Evolutionary conservation across 2,888 invertebrate species (phyloP), one percentile per base, ranked within the genome.

Genomic region (Dryococelus australis): DNA sequence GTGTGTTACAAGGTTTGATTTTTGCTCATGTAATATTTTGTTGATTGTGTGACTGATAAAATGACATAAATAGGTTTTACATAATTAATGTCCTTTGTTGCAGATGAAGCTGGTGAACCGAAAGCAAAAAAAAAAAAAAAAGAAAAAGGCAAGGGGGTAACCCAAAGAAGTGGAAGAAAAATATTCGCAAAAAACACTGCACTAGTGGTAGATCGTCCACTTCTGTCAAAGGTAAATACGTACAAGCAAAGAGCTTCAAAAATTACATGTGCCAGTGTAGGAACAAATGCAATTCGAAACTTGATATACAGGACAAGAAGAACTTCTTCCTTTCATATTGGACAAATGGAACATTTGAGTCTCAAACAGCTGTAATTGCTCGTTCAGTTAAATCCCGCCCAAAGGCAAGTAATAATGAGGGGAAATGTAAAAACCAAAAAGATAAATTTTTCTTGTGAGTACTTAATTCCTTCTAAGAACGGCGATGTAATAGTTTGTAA

Each of bases 361-460:
- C 83, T 35, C 83, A 83, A 83, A 83, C 83, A 35, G 83, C 83
- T 27, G 43, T 83, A 10, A 83, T 83, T 83, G 16, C 35, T 83
- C 83, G 83, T 35, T 83, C 83, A 83, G 83, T 83, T 16, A 83
- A 83, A 27, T 28, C 43, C 13, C 83, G 83, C 13, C 35, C 28
- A 83, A 83, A 83, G 43, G 83, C 28, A 26, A 43, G 43, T 35
- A 65, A 65, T 65, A 65, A 65, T n/a, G 20, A 16, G 65, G 20
- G 24, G 24, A 65, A 20, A 20, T 6, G 20, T 12, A 12, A 65
- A 13, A 65, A 65, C 65, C 16, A 83, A 83, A 24, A 83, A 27
- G 28, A 83, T 26, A 43, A 43, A 13, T 6, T 83, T 35, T 24
- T 83, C 83, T 83, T 27, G 83, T 83, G 43, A 83, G 20, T 83